Base-by-base conservation (phyloP, 2,888 invertebrate species). In the Pomacea canaliculata region DNA sequence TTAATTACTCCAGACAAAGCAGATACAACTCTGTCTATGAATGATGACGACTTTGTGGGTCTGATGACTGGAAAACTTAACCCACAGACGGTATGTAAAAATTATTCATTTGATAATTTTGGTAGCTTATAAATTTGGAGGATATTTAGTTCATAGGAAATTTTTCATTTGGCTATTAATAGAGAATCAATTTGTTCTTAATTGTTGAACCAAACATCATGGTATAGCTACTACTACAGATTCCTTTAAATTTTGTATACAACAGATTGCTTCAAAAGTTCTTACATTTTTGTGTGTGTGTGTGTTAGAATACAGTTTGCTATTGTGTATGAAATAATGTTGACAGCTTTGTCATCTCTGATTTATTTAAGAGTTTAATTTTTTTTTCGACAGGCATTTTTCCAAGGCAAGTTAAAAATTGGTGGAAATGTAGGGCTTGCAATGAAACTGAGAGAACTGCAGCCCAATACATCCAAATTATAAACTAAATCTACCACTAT, bases 391-490 rank as follows among this genome's bases (percentile, higher is more conserved):
- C 85, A 92, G 92, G 92, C 92, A 18, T 92, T 92, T 85, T 92
- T 92, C 89, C 91, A 98, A 91, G 98, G 98, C 23, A 98, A 98
- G 91, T 87, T 93, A 82, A 98, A 98, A 92, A 95, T 99, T 78
- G 96, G 97, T 90, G 98, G 98, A 59, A 98, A 98, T 90, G 97
- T 98, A 95, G 97, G 96, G 0, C 92, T 98, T 67, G 98, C 98
- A 3, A 95, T 98, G 95, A 98, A 97, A 90, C 92, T 99, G 77
- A 88, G 88, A 76, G 89, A 90, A 62, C 83, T 91, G 51, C 87
- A 90, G 78, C 86, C 88, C 9, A 63, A 63, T 63, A n/a, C n/a
- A 27, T 63, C 63, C 12, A 63, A 63, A 19, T 63, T 63, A 10
- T 63, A 63, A 19, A 18, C 63, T n/a, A 7, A n/a, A 19, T 60